Conservation (phyloP, 1,140 invertebrate species). For the Lepidostoma basale region DNA sequence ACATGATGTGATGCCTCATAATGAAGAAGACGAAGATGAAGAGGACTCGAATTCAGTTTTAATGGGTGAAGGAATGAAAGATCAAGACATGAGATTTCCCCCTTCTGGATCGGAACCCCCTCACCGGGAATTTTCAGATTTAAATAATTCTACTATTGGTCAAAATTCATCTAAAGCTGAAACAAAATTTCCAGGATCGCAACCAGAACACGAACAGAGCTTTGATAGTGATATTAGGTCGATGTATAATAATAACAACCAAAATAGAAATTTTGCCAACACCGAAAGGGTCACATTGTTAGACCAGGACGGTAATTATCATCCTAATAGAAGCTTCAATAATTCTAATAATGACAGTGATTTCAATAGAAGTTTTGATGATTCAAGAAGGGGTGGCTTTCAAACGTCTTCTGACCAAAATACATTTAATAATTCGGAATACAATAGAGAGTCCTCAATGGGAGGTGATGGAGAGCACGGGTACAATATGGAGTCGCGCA, state of each 20-base stretch:
- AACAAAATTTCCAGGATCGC: slow-evolving; percentile 35
- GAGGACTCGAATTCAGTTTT: slow-evolving; percentile 51
- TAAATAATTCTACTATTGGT: neutral
- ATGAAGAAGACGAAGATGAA: slow-evolving; percentile 66
- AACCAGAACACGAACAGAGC: slow-evolving; percentile 10
- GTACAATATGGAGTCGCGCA: slow-evolving; percentile 46
- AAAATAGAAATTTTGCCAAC: neutral
- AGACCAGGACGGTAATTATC: slow-evolving; percentile 20
- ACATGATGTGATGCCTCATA: slow-evolving; percentile 71
- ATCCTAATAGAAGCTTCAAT: slow-evolving; percentile 27
- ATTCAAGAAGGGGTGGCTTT: slow-evolving; percentile 2
- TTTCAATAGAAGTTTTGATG: slow-evolving; percentile 29
- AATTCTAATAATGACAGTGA: slow-evolving; percentile 14
- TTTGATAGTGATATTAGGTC: slow-evolving; percentile 9
- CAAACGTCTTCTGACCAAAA: slow-evolving; percentile 28
- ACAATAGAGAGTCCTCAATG: slow-evolving; percentile 12
- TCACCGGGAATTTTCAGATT: neutral
- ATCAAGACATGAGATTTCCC: slow-evolving; percentile 47
- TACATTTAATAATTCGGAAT: slow-evolving; percentile 31
- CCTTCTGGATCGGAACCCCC: neutral
- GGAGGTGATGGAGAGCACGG: slow-evolving; percentile 43
- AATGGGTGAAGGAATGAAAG: slow-evolving; percentile 18
- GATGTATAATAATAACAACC: slow-evolving; percentile 1
- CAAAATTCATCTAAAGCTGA: neutral
- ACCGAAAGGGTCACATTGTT: neutral